A percentile compares a stretch with the other conserved stretches of the same genome.
Conservation (phyloP, 2,113 vertebrate genomes). For the Oreochromis niloticus region DNA sequence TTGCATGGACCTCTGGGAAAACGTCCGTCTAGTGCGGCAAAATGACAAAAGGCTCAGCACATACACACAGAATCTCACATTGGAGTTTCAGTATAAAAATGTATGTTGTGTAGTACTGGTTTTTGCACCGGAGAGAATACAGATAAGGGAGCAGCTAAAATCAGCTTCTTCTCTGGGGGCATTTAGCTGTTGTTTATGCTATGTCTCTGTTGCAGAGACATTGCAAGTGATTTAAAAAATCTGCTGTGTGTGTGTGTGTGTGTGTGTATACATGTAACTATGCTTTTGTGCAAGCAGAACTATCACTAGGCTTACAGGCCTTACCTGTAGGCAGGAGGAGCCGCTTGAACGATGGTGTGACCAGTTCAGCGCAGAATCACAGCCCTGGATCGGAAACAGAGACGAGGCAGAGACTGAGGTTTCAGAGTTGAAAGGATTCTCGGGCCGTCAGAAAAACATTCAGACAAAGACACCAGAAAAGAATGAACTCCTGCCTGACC, state of each 20-base stretch:
- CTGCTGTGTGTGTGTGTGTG: background rate
- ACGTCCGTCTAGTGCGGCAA: background rate
- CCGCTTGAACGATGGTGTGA: conserved; percentile 24
- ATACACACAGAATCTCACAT: background rate
- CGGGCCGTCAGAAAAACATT: conserved; percentile 35
- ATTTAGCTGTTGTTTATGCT: background rate
- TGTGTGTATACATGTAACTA: background rate
- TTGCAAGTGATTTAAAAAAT: background rate
- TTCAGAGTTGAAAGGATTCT: conserved; percentile 41
- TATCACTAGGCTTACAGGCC: conserved; percentile 56
- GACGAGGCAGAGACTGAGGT: conserved; percentile 11
- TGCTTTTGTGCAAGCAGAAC: conserved; percentile 49
- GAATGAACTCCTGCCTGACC: conserved; percentile 48
- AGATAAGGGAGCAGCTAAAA: background rate
- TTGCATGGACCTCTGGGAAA: background rate
- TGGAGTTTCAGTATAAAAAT: background rate
- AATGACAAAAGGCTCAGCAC: background rate
- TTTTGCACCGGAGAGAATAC: background rate
- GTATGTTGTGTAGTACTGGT: background rate
- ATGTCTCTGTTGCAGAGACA: background rate
- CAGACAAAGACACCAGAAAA: conserved; percentile 33
- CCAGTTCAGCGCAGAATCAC: conserved; percentile 44
- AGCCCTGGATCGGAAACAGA: conserved; percentile 49
- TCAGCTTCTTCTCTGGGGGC: background rate
- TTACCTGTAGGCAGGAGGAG: conserved; percentile 47